Conservation (phyloP, 2,888 invertebrate species). For the Anaspis maculata region DNA sequence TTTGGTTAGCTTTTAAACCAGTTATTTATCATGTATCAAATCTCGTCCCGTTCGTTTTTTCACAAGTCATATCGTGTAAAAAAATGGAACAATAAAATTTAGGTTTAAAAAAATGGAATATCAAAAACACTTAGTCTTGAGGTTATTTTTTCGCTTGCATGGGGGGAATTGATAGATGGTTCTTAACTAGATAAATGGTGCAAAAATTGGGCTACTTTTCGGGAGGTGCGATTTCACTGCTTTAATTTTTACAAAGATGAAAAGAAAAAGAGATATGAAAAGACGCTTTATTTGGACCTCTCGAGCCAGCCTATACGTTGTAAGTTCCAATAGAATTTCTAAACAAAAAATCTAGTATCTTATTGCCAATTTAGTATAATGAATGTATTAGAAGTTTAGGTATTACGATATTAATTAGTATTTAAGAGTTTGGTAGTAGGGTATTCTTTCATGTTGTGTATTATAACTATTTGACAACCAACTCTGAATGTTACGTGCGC, state of each 20-base stretch:
- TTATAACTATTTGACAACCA: conserved; percentile 28
- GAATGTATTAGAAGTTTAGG: conserved; percentile 35
- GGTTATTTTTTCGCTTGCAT: no score
- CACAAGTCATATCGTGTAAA: conserved; percentile 24
- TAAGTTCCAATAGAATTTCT: conserved; percentile 42
- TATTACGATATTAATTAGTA: conserved; percentile 41
- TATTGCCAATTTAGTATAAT: conserved; percentile 41
- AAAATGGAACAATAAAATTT: no score
- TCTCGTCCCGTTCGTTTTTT: conserved; percentile 10
- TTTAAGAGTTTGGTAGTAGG: conserved; percentile 42
- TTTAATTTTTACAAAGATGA: conserved; percentile 13
- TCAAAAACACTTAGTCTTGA: no score
- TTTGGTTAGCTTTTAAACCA: no score
- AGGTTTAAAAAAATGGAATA: no score
- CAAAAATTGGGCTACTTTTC: conserved; percentile 17
- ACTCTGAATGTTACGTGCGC: conserved; percentile 25
- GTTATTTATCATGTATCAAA: conserved; percentile 24
- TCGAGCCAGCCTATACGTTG: conserved; percentile 30
- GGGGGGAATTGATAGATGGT: conserved; percentile 14
- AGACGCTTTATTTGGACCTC: conserved; percentile 36
- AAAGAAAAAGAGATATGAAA: no score
- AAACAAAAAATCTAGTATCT: conserved; percentile 37
- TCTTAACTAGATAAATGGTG: conserved; percentile 16
- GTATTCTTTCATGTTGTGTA: conserved; percentile 37
- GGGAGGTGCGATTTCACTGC: conserved; percentile 15